Evolutionary conservation across 2,888 invertebrate species (phyloP).

Genomic region (Lasioglossum marginatum): DNA sequence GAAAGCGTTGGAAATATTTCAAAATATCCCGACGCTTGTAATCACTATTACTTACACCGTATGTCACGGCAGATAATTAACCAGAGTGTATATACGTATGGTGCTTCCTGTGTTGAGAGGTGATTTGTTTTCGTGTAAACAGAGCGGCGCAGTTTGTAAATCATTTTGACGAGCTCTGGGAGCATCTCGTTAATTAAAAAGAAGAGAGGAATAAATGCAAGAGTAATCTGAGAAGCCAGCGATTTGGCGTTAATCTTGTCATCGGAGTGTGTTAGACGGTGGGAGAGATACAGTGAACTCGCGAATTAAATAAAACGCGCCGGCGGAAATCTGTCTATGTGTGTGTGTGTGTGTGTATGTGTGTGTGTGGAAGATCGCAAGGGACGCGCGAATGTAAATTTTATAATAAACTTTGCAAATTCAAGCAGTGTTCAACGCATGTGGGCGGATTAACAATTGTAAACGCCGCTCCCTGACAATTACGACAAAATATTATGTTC

Average conservation of each 20-base stretch:
- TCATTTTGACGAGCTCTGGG: slow-evolving; percentile 2
- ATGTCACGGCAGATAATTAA: background rate
- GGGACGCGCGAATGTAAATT: background rate
- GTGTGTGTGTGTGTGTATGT: background rate
- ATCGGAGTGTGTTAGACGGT: slow-evolving; percentile 3
- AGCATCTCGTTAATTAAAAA: slow-evolving; percentile 14
- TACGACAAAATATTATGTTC: background rate
- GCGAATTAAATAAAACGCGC: slow-evolving; percentile 10
- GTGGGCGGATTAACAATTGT: background rate
- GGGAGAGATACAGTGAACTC: slow-evolving; percentile 11
- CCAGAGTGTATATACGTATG: background rate
- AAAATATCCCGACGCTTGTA: background rate
- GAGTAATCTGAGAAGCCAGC: background rate
- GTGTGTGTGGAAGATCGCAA: background rate
- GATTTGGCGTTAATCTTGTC: slow-evolving; percentile 29
- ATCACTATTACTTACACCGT: background rate
- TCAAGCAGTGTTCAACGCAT: background rate
- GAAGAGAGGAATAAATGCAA: slow-evolving; percentile 23
- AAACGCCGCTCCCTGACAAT: background rate
- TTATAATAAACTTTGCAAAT: background rate
- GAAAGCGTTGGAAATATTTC: background rate
- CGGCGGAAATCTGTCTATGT: background rate
- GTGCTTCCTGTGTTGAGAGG: background rate
- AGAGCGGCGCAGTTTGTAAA: background rate
- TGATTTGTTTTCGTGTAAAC: slow-evolving; percentile 13